Percentiles rank a stretch among this genome's conserved stretches.
Conservation (phyloP, 2,797 vertebrate genomes). For the Amniataba percoides region DNA sequence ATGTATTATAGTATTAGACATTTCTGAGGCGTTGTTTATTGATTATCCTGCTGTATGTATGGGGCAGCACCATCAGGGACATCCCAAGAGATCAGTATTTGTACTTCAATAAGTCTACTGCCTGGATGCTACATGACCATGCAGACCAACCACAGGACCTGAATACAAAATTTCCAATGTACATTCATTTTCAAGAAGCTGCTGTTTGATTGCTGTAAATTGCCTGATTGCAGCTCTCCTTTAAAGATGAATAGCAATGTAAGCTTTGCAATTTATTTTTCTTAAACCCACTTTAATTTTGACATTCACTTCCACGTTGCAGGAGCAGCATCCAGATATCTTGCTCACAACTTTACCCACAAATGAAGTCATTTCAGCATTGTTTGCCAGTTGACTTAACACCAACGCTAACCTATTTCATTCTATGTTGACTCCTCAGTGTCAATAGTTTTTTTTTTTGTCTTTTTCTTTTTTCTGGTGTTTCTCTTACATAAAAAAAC, state of each 20-base stretch:
- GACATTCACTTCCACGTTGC: neutral
- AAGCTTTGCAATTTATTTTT: slow-evolving; percentile 15
- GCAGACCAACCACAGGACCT: neutral
- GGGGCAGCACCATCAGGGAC: neutral
- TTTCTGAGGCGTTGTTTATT: slow-evolving; percentile 7
- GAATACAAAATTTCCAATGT: neutral
- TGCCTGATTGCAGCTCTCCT: neutral
- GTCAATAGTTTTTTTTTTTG: slow-evolving; percentile 46
- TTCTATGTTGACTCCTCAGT: slow-evolving; percentile 3
- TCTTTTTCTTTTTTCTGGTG: slow-evolving; percentile 25
- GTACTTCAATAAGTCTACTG: slow-evolving; percentile 20
- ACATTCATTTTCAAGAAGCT: slow-evolving; percentile 9
- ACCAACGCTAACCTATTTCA: slow-evolving; percentile 1
- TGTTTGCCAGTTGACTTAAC: slow-evolving; percentile 2
- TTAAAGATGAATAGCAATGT: slow-evolving; percentile 24
- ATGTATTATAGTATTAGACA: slow-evolving; percentile 20
- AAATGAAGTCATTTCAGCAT: slow-evolving; percentile 18
- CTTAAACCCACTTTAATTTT: neutral
- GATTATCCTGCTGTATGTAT: slow-evolving; percentile 17
- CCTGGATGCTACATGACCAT: slow-evolving; percentile 11
- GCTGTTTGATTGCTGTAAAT: neutral
- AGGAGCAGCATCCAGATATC: neutral
- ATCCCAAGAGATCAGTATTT: slow-evolving; percentile 26
- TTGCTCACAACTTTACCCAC: neutral
- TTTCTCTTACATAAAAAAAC: slow-evolving; percentile 47